These are phyloP conservation scores for Hystrix brachyura DNA, from an alignment of 2,113 vertebrate genomes.

Conservation along the genomic window DNA sequence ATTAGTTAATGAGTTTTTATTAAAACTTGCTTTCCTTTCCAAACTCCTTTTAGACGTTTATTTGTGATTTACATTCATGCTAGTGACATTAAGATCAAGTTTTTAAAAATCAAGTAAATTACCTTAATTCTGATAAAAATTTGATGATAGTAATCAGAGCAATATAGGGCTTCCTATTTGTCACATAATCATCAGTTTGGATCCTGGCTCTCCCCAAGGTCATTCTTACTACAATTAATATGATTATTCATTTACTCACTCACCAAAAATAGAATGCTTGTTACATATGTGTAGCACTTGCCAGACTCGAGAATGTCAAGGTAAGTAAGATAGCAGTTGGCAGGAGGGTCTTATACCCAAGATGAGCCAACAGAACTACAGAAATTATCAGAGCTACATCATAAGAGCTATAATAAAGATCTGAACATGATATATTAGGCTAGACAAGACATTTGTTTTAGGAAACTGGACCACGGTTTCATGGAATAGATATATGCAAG, in stretches of 20 bases:
- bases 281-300: background rate
- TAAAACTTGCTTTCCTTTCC: constrained; percentile 48
- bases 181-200: constrained; percentile 2
- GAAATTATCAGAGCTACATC: constrained; percentile 19
- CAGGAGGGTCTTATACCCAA: background rate
- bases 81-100: constrained; percentile 42
- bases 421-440: background rate
- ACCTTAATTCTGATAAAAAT: constrained; percentile 44
- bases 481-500: background rate
- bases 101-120: constrained; percentile 51
- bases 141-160: constrained; percentile 35
- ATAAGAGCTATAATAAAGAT: constrained; percentile 28
- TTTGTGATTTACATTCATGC: constrained; percentile 48
- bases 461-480: constrained; percentile 1
- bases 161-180: background rate
- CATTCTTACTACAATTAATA: constrained; percentile 61
- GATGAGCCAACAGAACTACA: background rate
- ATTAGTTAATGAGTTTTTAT: constrained; percentile 9
- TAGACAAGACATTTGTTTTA: constrained; percentile 20
- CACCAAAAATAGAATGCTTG: constrained; percentile 48
- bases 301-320: constrained; percentile 57
- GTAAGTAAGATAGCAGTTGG: constrained; percentile 27
- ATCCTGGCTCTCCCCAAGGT: constrained; percentile 14
- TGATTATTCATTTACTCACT: constrained; percentile 54
- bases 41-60: constrained; percentile 38